These are phyloP conservation scores for Atherinomorus stipes DNA, from an alignment of 2,113 vertebrate species.

Conservation along the genomic window DNA sequence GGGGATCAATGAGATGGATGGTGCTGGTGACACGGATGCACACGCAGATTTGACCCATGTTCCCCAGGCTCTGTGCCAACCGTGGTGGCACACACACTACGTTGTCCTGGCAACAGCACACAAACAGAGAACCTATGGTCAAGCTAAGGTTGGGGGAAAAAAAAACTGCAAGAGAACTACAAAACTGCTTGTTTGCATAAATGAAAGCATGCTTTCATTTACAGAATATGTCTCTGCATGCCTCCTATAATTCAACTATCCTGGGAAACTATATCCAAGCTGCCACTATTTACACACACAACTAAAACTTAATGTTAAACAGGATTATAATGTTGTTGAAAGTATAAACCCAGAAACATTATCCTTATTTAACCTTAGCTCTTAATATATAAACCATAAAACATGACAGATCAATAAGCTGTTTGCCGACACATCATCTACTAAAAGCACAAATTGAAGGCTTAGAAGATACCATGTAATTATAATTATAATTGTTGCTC, in stretches of 20 bases:
- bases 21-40: constrained; percentile 92
- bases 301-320: constrained; percentile 16
- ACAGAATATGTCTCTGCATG: neutral
- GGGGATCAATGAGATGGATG: constrained; percentile 94
- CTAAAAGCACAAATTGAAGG: neutral
- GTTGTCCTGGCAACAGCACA: constrained; percentile 87
- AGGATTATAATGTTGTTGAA: neutral
- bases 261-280: neutral
- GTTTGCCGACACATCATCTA: constrained; percentile 3
- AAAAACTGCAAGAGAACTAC: neutral
- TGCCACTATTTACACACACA: neutral
- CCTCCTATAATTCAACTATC: neutral
- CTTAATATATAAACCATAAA: too few species aligned
- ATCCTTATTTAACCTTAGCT: neutral
- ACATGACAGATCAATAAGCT: neutral
- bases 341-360: neutral
- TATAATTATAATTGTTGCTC: neutral
- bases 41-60: constrained; percentile 96
- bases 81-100: constrained; percentile 95
- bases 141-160: constrained; percentile 2
- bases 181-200: neutral
- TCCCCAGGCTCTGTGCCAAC: constrained; percentile 94
- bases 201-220: constrained; percentile 8
- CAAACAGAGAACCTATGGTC: constrained; percentile 2
- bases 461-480: neutral